A percentile compares a stretch with the other conserved stretches of the same genome.
Conservation (phyloP, 92 coral and sea anemone genomes). For the Palythoa heliodiscus region DNA sequence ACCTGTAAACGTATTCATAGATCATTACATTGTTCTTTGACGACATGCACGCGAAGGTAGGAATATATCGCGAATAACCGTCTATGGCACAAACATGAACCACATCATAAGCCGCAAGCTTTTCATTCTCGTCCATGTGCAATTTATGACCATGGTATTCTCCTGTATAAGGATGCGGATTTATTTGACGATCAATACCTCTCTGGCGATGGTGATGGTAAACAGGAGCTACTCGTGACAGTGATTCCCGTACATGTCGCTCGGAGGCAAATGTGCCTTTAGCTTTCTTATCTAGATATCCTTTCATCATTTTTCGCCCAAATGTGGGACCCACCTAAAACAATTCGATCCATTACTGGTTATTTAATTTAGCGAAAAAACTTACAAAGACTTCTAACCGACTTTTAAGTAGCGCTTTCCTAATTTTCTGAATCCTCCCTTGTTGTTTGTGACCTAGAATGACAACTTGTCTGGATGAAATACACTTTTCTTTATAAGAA, state of each 20-base stretch:
- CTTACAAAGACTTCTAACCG: background rate
- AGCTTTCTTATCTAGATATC: slow-evolving; percentile 13
- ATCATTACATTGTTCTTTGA: slow-evolving; percentile 48
- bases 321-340: slow-evolving; percentile 16
- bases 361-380: background rate
- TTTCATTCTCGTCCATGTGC: slow-evolving; percentile 65
- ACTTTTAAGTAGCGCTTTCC: background rate
- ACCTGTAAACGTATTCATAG: slow-evolving; percentile 48
- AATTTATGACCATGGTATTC: slow-evolving; percentile 61
- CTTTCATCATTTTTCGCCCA: slow-evolving; percentile 60
- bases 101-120: slow-evolving; percentile 54
- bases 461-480: slow-evolving; percentile 8
- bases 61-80: slow-evolving; percentile 52
- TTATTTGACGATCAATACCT: slow-evolving; percentile 45
- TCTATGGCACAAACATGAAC: slow-evolving; percentile 63
- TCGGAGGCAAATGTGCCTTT: background rate
- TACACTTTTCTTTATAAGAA: too few relatives aligned
- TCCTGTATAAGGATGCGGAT: slow-evolving; percentile 55
- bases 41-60: slow-evolving; percentile 46
- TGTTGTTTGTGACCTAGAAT: background rate
- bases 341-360: slow-evolving; percentile 7
- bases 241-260: slow-evolving; percentile 22
- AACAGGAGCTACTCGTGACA: slow-evolving; percentile 38
- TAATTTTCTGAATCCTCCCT: slow-evolving; percentile 1
- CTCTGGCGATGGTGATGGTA: slow-evolving; percentile 28